These are phyloP conservation scores for Drosophila quinaria DNA, from an alignment of 2,888 invertebrate genomes.

Conservation along the genomic window DNA sequence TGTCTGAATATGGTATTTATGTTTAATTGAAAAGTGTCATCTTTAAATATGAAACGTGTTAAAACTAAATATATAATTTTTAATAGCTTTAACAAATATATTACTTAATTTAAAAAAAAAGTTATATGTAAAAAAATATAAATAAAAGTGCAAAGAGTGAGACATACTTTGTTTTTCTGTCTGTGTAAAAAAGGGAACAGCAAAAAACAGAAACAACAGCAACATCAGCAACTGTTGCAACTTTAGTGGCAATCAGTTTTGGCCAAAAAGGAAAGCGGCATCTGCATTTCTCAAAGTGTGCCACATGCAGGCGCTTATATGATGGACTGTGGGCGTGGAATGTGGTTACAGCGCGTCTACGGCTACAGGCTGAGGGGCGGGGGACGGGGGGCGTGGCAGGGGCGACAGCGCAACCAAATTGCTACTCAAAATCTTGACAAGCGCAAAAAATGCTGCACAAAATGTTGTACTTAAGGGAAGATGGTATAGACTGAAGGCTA, in stretches of 20 bases:
- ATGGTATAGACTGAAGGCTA: not conserved
- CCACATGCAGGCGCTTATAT: constrained; percentile 48
- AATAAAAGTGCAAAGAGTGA: too few relatives aligned
- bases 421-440: constrained; percentile 66
- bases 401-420: constrained; percentile 43
- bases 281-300: constrained; percentile 56
- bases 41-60: too few relatives aligned
- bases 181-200: not conserved
- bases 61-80: too few relatives aligned
- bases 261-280: constrained; percentile 21
- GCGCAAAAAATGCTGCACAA: constrained; percentile 48
- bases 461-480: not conserved
- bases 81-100: too few relatives aligned
- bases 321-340: constrained; percentile 25
- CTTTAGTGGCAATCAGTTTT: constrained; percentile 53
- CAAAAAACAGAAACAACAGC: constrained; percentile 22
- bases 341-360: constrained; percentile 2
- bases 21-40: too few relatives aligned
- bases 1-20: too few relatives aligned
- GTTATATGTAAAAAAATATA: too few relatives aligned
- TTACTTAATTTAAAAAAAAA: too few relatives aligned
- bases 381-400: constrained; percentile 10
- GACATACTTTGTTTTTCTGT: not conserved
- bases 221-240: constrained; percentile 44
- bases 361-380: not conserved